Percentiles rank a stretch among this genome's conserved stretches.
These are phyloP conservation scores for Erythrolamprus reginae DNA, from an alignment of 2,113 vertebrate genomes.

Conservation along the genomic window DNA sequence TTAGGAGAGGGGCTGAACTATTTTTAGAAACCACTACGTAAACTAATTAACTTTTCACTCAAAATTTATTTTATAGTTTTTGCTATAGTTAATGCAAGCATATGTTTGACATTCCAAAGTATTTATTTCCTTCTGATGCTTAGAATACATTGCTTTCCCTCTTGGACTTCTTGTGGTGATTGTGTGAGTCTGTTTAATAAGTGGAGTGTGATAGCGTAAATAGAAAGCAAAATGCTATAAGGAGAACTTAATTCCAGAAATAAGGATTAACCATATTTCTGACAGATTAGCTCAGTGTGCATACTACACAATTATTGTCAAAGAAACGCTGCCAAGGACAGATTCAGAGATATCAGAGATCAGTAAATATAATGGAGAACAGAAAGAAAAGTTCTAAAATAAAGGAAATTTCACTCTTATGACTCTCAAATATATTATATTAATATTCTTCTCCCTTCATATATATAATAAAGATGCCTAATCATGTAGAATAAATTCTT, in stretches of 20 bases:
- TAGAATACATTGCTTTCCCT: neutral
- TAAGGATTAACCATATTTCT: neutral
- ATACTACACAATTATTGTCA: neutral
- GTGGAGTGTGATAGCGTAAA: neutral
- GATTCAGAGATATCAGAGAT: neutral
- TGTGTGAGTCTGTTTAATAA: neutral
- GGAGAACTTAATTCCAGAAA: neutral
- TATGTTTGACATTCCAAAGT: neutral
- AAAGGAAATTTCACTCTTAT: neutral
- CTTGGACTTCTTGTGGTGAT: neutral
- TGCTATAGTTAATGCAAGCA: neutral
- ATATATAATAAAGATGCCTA: neutral
- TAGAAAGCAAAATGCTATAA: neutral
- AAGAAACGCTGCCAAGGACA: neutral
- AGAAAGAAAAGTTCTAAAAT: neutral
- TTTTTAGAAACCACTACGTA: neutral
- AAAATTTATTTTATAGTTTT: neutral
- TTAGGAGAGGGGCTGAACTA: neutral
- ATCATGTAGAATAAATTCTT: neutral
- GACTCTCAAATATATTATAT: neutral
- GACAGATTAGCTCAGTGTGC: neutral
- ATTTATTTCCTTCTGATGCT: neutral
- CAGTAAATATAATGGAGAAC: neutral
- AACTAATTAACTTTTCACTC: neutral
- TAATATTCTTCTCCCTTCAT: neutral